Evolutionary conservation across 1,140 invertebrate genomes (phyloP), one percentile per base, ranked within the genome.

Genomic region (Camponotus pennsylvanicus): DNA sequence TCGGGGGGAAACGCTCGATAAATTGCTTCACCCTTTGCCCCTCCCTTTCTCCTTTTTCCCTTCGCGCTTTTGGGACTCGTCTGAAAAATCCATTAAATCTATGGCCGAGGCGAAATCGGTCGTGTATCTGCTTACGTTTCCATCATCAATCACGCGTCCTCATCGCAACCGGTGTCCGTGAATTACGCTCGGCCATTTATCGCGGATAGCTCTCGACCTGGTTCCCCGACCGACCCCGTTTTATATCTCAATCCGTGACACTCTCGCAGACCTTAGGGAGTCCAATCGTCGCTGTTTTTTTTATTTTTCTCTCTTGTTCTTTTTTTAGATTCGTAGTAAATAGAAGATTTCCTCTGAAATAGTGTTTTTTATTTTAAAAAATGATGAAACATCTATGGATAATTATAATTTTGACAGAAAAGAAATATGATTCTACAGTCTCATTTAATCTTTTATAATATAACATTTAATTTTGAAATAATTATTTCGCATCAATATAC

Each of bases 101-200:
- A 75, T 80, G 87, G 83, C 79, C 84, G 27, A 59, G 70, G 64
- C 79, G 37, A 61, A 84, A 78, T 27, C 82, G 70, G 85, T 57
- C 49, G 57, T 49, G 64, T 87, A 91, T 91, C 87, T 88, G 85
- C 69, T 73, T 86, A 55, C 37, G 45, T 71, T 57, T 76, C 57
- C 70, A 63, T 92, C 91, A 90, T 90, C 80, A 75, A 91, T 91
- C 91, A 90, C 69, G 37, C 40, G 73, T 67, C 73, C 66, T 59
- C 70, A 63, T 80, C 64, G 42, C 52, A 86, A 27, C 55, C 77
- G 59, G 13, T 63, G 85, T 70, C 37, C n/a, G 73, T 82, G 78
- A 86, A 75, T 70, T 64, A 61, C 52, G 42, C 45, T 42, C 64
- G 40, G 52, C 57, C 64, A 70, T 88, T 76, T 69, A 73, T 83